Percentiles rank a stretch among this genome's conserved stretches.
Conservation (phyloP, 2,113 vertebrate species). For the Myrmophylax atrothorax region DNA sequence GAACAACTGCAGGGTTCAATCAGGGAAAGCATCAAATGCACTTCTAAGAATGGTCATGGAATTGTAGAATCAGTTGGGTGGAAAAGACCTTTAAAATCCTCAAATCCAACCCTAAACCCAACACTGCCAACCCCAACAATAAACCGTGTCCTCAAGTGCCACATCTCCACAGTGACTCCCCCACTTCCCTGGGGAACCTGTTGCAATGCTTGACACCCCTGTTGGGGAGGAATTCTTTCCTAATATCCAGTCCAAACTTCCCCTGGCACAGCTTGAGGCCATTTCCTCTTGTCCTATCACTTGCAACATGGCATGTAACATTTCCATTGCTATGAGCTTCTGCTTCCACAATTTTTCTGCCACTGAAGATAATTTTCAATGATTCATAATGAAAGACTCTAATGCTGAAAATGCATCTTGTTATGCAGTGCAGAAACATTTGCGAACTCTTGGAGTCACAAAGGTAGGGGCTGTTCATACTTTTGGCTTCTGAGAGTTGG, state of each 20-base stretch:
- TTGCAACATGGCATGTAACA: neutral
- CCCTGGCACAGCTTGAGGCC: neutral
- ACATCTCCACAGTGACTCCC: neutral
- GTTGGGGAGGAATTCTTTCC: neutral
- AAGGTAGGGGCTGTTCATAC: neutral
- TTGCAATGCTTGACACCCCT: neutral
- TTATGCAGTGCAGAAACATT: neutral
- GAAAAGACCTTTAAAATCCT: neutral
- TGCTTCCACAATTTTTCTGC: neutral
- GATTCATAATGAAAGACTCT: neutral
- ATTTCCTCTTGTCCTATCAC: rapidly evolving
- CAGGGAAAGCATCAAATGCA: neutral
- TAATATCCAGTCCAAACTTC: neutral
- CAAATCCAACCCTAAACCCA: rapidly evolving
- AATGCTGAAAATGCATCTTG: neutral
- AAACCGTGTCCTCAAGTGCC: neutral
- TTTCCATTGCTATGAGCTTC: neutral
- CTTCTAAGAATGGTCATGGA: neutral
- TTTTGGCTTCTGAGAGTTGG: neutral
- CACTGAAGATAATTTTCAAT: neutral
- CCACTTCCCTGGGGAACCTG: neutral
- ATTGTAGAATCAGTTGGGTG: neutral
- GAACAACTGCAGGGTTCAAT: neutral
- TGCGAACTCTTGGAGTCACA: neutral
- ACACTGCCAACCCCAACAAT: neutral